These are phyloP conservation scores for Rhabdophis nuchalis DNA, from an alignment of 2,797 vertebrate species.

Conservation along the genomic window DNA sequence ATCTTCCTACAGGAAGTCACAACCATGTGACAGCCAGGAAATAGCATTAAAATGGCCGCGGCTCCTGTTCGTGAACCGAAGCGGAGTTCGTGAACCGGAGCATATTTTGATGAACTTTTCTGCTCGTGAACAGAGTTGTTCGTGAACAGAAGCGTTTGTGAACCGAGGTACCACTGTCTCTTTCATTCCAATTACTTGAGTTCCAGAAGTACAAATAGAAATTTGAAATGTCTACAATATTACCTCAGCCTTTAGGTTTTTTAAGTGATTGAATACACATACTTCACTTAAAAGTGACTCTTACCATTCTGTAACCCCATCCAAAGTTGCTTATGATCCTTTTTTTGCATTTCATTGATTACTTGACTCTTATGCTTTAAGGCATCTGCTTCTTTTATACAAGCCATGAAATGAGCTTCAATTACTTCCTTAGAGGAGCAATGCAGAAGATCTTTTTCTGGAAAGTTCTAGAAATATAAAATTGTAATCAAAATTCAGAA, in stretches of 20 bases:
- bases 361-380: constrained; percentile 98
- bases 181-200: not conserved
- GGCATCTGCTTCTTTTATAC: constrained; percentile 97
- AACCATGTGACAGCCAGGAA: no score
- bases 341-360: constrained; percentile 99
- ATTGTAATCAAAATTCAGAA: not conserved
- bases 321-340: constrained; percentile 99
- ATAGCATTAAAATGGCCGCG: no score
- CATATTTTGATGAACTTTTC: no score
- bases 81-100: no score
- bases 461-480: constrained; percentile 80
- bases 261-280: not conserved
- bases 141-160: no score
- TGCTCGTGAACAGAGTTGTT: no score
- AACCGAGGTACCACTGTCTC: no score
- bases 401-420: constrained; percentile 98
- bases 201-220: not conserved
- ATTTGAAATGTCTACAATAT: not conserved
- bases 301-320: constrained; percentile 98
- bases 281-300: constrained; percentile 20
- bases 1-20: no score
- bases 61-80: no score
- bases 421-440: constrained; percentile 89
- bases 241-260: not conserved
- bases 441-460: constrained; percentile 90